Conservation (phyloP, 2,888 invertebrate genomes). For the Drosophila mettleri region DNA sequence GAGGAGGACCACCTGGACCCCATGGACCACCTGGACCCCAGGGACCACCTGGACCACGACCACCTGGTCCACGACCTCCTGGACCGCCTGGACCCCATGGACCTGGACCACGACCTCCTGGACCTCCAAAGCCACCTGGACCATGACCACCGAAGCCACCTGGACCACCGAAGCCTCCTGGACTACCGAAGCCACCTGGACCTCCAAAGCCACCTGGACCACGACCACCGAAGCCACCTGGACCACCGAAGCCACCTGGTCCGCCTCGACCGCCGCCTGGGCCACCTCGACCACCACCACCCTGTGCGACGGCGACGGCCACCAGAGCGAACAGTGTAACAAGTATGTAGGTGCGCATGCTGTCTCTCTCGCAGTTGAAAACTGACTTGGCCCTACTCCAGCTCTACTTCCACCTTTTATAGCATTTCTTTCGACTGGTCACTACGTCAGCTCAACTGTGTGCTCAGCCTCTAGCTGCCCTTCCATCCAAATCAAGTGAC, state of each 20-base stretch:
- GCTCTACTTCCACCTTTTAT: slow-evolving; percentile 35
- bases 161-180: slow-evolving; percentile 2
- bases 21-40: not conserved
- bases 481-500: not conserved
- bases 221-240: slow-evolving; percentile 3
- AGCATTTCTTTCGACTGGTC: not conserved
- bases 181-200: not conserved
- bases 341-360: slow-evolving; percentile 51
- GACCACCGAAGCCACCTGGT: slow-evolving; percentile 1
- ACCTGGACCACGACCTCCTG: slow-evolving; percentile 15
- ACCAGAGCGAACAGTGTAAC: slow-evolving; percentile 41
- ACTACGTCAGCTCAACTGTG: slow-evolving; percentile 16
- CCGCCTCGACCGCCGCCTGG: not conserved
- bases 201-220: slow-evolving; percentile 7
- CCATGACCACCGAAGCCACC: slow-evolving; percentile 16
- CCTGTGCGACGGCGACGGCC: slow-evolving; percentile 24
- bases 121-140: slow-evolving; percentile 13
- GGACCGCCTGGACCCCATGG: slow-evolving; percentile 13
- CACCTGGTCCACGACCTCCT: slow-evolving; percentile 3
- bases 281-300: slow-evolving; percentile 22
- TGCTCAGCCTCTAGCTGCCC: slow-evolving; percentile 33
- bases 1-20: not conserved
- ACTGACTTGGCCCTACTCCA: slow-evolving; percentile 12
- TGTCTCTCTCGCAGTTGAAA: slow-evolving; percentile 17
- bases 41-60: not conserved